Conservation (phyloP, 1,140 invertebrate species). For the Phortica variegata region DNA sequence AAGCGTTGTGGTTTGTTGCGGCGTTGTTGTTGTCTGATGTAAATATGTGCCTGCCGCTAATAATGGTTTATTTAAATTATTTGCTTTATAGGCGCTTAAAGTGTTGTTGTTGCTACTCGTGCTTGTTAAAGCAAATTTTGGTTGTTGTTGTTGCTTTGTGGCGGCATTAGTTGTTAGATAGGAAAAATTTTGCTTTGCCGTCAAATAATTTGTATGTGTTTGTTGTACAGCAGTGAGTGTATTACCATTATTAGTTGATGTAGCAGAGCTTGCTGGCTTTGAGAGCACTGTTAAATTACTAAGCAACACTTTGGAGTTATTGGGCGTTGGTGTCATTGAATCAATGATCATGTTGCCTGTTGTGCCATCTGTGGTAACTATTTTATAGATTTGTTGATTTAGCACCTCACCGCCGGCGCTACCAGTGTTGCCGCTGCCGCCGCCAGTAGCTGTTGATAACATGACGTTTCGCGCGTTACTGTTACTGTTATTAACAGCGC, state of each 20-base stretch:
- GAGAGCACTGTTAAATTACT: slow-evolving; percentile 53
- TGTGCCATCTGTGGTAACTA: slow-evolving; percentile 48
- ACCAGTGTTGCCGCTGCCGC: neutral
- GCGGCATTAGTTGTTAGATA: slow-evolving; percentile 39
- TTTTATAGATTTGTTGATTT: slow-evolving; percentile 53
- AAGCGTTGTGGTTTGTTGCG: slow-evolving; percentile 20
- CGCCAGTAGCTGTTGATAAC: slow-evolving; percentile 2
- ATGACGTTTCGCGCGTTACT: slow-evolving; percentile 7
- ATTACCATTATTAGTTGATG: slow-evolving; percentile 5
- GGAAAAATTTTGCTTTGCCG: slow-evolving; percentile 30
- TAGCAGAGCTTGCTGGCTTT: slow-evolving; percentile 31
- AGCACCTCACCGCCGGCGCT: slow-evolving; percentile 25
- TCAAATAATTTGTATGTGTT: slow-evolving; percentile 41
- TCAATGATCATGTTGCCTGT: slow-evolving; percentile 51
- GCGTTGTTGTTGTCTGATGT: slow-evolving; percentile 17
- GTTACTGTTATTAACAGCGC: slow-evolving; percentile 11
- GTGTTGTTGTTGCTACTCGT: slow-evolving; percentile 14
- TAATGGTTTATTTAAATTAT: slow-evolving; percentile 9
- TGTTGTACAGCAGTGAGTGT: slow-evolving; percentile 15
- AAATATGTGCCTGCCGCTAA: slow-evolving; percentile 19
- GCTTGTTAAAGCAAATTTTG: slow-evolving; percentile 42
- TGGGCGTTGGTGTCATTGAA: slow-evolving; percentile 31
- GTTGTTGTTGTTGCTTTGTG: slow-evolving; percentile 34
- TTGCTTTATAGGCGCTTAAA: slow-evolving; percentile 29
- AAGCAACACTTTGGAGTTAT: slow-evolving; percentile 44